A percentile compares a stretch with the other conserved stretches of the same genome.
phyloP scores from a whole-genome alignment of 2,113 vertebrate genomes.

The Patagioenas fasciata region DNA sequence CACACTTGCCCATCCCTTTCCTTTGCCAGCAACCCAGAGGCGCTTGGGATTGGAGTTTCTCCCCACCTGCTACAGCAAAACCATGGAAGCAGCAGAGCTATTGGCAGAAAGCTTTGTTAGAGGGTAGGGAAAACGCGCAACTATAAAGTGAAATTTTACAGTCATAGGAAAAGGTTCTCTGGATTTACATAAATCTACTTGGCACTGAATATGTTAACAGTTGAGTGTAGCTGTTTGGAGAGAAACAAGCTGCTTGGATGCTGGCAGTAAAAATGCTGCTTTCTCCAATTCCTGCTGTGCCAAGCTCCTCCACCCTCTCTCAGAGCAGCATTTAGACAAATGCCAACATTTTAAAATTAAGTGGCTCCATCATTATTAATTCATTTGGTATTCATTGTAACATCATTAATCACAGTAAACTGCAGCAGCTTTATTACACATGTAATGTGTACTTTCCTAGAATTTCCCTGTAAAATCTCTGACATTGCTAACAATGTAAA shows the following conservation, averaged over 20 bases:
- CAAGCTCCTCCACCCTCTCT: constrained; percentile 43
- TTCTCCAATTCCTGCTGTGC: neutral
- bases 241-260: constrained; percentile 33
- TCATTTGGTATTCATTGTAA: constrained; percentile 59
- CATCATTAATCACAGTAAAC: constrained; percentile 52
- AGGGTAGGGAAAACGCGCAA: neutral
- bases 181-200: neutral
- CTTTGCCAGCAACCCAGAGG: neutral
- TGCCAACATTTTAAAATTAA: constrained; percentile 60
- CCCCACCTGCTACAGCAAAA: neutral
- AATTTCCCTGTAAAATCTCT: constrained; percentile 49
- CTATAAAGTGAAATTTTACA: neutral
- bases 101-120: neutral
- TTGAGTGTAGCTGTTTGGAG: constrained; percentile 17
- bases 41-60: neutral
- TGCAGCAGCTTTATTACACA: constrained; percentile 49
- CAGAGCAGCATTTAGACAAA: constrained; percentile 45
- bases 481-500: constrained; percentile 36
- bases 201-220: constrained; percentile 38
- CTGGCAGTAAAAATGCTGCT: constrained; percentile 2
- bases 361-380: constrained; percentile 62
- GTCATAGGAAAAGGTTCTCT: neutral
- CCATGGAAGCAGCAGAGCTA: neutral
- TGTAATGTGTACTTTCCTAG: constrained; percentile 40
- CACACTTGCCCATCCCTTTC: neutral